Percentiles rank a stretch among this genome's conserved stretches.
These are phyloP conservation scores for Polydesmus complanatus DNA, from an alignment of 2,888 invertebrate species.

Conservation along the genomic window DNA sequence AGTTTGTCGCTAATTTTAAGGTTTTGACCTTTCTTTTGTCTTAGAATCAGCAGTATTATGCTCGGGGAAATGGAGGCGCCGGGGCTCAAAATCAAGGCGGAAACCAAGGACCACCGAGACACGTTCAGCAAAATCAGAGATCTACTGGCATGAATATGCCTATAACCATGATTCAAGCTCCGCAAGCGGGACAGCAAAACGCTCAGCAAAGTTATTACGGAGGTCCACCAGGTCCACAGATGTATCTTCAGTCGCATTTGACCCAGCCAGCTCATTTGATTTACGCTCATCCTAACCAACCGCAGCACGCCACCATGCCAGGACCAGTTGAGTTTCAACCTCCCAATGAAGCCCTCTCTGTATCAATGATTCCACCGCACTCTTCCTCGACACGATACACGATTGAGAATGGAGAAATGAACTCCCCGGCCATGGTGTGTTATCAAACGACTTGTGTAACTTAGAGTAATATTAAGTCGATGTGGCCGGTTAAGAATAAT, in stretches of 20 bases:
- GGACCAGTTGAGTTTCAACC: conserved; percentile 8
- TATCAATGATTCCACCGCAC: conserved; percentile 4
- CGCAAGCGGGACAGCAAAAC: not conserved
- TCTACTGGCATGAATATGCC: not conserved
- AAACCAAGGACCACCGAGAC: not conserved
- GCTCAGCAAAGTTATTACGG: conserved; percentile 2
- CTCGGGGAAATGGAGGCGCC: not conserved
- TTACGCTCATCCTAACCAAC: not conserved
- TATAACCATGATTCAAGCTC: not conserved
- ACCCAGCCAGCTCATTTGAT: not conserved
- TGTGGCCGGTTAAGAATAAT: not conserved
- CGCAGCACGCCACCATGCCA: not conserved
- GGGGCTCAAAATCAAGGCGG: not conserved
- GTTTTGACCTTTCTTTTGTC: too few relatives aligned
- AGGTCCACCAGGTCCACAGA: not conserved
- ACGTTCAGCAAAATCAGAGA: not conserved
- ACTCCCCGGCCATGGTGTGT: conserved; percentile 11
- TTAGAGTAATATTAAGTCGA: too few relatives aligned
- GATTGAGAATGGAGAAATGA: conserved; percentile 9
- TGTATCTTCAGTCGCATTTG: not conserved
- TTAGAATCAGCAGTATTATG: too few relatives aligned
- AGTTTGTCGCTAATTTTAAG: too few relatives aligned
- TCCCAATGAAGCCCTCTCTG: conserved; percentile 9
- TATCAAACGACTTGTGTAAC: not conserved
- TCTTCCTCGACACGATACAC: conserved; percentile 7